These are phyloP conservation scores for Stichopus chloronotus DNA, from an alignment of 35 echinoderm and acorn worm genomes.

Conservation along the genomic window DNA sequence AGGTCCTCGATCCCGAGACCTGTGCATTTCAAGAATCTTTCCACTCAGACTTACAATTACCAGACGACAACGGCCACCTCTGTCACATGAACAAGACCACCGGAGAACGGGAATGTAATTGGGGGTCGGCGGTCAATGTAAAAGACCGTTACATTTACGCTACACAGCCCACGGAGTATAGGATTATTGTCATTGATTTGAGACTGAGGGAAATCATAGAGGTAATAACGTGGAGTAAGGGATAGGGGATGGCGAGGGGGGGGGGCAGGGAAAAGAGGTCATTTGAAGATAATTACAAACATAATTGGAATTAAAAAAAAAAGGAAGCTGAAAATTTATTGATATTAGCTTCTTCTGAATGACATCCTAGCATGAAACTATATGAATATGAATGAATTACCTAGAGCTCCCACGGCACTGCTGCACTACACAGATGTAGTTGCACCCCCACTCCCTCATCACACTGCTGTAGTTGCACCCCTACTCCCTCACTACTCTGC, in stretches of 20 bases:
- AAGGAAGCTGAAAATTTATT: background rate
- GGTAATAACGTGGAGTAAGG: too few species aligned
- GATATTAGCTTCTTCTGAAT: too few species aligned
- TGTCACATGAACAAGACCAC: conserved; percentile 65
- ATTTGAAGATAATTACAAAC: background rate
- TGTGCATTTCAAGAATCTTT: conserved; percentile 72
- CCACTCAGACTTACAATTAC: conserved; percentile 58
- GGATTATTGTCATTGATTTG: conserved; percentile 77
- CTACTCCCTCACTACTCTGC: too few species aligned
- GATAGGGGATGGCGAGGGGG: too few species aligned
- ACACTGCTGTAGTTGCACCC: too few species aligned
- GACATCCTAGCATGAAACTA: too few species aligned
- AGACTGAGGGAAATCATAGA: conserved; percentile 75
- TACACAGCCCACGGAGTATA: conserved; percentile 81
- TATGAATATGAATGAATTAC: too few species aligned
- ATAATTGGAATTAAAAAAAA: background rate
- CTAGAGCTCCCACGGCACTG: too few species aligned
- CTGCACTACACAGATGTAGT: too few species aligned
- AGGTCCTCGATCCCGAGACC: conserved; percentile 77
- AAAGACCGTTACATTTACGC: conserved; percentile 79
- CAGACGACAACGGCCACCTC: conserved; percentile 66
- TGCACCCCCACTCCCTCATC: too few species aligned
- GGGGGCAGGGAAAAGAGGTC: too few species aligned
- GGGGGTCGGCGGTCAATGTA: conserved; percentile 81
- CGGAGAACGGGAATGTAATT: conserved; percentile 64